These are phyloP conservation scores for Clupea harengus DNA, from an alignment of 2,113 vertebrate species.

Conservation along the genomic window DNA sequence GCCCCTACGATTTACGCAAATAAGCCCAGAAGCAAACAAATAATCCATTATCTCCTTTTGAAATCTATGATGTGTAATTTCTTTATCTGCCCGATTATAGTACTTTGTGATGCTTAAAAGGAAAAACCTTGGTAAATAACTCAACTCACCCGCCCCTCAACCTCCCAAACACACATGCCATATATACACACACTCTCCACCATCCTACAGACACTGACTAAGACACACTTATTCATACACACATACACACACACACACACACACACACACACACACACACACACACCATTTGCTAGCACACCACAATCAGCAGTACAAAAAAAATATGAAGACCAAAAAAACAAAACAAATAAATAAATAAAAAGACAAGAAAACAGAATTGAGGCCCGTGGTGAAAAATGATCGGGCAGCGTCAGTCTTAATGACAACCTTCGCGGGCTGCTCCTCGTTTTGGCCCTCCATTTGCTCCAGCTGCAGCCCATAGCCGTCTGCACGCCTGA, in stretches of 20 bases:
- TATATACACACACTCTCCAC: not conserved
- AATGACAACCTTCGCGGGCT: conserved; percentile 75
- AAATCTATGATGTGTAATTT: conserved; percentile 56
- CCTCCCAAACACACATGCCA: not conserved
- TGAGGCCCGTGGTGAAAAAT: conserved; percentile 41
- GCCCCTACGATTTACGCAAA: conserved; percentile 45
- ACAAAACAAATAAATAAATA: conserved; percentile 20
- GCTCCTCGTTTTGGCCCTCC: conserved; percentile 60
- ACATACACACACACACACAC: too few relatives aligned
- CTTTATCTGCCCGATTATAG: conserved; percentile 52
- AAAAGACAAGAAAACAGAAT: conserved; percentile 18
- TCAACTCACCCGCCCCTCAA: not conserved
- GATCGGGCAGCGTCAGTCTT: conserved; percentile 47
- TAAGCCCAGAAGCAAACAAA: conserved; percentile 52
- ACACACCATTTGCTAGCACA: not conserved
- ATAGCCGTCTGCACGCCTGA: conserved; percentile 78
- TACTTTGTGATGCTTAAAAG: conserved; percentile 51
- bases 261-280: not conserved
- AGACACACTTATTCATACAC: not conserved
- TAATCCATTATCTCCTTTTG: conserved; percentile 50
- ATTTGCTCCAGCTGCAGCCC: conserved; percentile 83
- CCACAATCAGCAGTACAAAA: conserved; percentile 21
- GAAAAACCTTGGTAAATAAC: conserved; percentile 33
- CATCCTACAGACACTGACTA: not conserved
- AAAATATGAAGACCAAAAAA: conserved; percentile 23